These are phyloP conservation scores for Salvelinus fontinalis DNA, from an alignment of 2,113 vertebrate genomes.

Conservation along the genomic window DNA sequence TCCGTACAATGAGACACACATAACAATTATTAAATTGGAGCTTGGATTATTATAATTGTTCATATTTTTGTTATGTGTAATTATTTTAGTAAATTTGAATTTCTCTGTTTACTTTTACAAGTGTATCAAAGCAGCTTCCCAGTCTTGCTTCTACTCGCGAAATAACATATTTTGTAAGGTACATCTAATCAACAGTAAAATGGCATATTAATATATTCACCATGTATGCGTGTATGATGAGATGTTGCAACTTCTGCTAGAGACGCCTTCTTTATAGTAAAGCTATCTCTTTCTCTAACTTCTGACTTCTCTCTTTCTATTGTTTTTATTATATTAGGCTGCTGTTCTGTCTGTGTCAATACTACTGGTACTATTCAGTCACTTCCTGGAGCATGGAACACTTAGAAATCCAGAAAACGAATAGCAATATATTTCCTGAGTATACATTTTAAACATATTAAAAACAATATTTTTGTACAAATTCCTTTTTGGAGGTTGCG, in stretches of 20 bases:
- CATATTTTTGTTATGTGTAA: constrained; percentile 39
- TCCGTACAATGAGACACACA: constrained; percentile 20
- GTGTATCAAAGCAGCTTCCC: constrained; percentile 57
- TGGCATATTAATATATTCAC: constrained; percentile 71
- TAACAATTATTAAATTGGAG: constrained; percentile 10
- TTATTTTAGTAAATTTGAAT: constrained; percentile 40
- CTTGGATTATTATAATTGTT: constrained; percentile 18
- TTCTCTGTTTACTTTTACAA: constrained; percentile 45
- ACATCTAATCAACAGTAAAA: constrained; percentile 61
- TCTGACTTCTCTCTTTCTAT: constrained; percentile 37
- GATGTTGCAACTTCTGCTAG: constrained; percentile 78
- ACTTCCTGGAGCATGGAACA: too few species aligned
- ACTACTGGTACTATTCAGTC: neutral
- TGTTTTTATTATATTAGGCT: constrained; percentile 20
- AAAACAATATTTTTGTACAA: too few species aligned
- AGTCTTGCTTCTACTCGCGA: constrained; percentile 61
- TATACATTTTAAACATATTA: too few species aligned
- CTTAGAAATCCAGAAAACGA: too few species aligned
- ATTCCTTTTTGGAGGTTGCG: too few species aligned
- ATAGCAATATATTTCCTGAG: too few species aligned
- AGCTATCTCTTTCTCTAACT: constrained; percentile 76
- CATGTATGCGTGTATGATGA: constrained; percentile 78
- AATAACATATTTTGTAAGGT: constrained; percentile 71
- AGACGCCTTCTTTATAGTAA: constrained; percentile 79
- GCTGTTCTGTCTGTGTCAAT: constrained; percentile 11